Conservation (phyloP, 2,113 vertebrate genomes). For the Galemys pyrenaicus region DNA sequence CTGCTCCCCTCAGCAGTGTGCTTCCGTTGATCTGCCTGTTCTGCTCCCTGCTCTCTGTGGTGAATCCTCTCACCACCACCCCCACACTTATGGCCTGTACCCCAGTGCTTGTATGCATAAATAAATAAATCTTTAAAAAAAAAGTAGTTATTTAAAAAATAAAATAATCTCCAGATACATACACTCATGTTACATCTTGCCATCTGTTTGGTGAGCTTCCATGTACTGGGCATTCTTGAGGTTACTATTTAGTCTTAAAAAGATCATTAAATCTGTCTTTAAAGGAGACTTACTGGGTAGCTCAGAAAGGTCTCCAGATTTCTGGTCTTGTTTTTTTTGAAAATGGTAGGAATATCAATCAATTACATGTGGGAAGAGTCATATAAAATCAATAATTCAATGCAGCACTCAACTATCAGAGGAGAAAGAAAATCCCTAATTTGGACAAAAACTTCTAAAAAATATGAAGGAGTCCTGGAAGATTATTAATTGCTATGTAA, state of each 20-base stretch:
- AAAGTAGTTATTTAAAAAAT: too few relatives aligned
- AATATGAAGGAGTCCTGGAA: neutral
- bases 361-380: neutral
- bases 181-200: neutral
- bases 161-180: neutral
- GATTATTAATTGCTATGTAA: neutral
- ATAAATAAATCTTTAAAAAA: too few relatives aligned
- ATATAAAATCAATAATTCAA: neutral
- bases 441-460: constrained; percentile 40
- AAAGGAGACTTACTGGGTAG: neutral
- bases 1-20: too few relatives aligned
- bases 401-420: neutral
- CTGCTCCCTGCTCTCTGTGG: too few relatives aligned
- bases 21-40: too few relatives aligned
- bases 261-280: neutral
- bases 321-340: neutral
- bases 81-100: too few relatives aligned
- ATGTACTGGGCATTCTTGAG: neutral
- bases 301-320: neutral
- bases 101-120: too few relatives aligned
- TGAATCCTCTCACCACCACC: too few relatives aligned
- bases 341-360: neutral
- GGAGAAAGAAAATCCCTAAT: neutral
- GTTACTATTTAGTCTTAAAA: neutral
- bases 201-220: neutral